Evolutionary conservation across 2,797 vertebrate genomes (phyloP).

Genomic region (Mastacembelus armatus): DNA sequence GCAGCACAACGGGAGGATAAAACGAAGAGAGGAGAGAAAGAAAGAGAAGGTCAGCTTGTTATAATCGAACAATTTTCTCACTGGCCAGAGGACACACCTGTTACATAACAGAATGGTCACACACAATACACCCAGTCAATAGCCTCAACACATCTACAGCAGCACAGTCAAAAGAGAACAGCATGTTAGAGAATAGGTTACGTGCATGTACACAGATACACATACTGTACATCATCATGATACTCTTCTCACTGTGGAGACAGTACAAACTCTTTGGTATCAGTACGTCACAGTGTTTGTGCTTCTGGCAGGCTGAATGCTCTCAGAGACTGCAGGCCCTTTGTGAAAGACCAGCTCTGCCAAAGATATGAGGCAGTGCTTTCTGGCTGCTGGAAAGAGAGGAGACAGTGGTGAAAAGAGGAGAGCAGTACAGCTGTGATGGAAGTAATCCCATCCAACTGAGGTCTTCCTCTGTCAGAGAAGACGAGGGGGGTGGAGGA

Average conservation of each 20-base stretch:
- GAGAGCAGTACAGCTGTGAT: conserved; percentile 57
- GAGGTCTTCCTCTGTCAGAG: conserved; percentile 51
- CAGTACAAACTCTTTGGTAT: conserved; percentile 29
- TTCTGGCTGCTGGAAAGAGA: conserved; percentile 47
- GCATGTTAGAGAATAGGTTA: neutral
- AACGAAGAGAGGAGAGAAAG: neutral
- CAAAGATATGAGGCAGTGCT: conserved; percentile 45
- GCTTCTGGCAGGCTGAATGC: conserved; percentile 33
- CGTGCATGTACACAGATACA: conserved; percentile 1
- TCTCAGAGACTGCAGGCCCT: conserved; percentile 45
- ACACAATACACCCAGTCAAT: conserved; percentile 46
- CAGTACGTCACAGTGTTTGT: conserved; percentile 54
- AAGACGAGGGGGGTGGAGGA: conserved; percentile 34
- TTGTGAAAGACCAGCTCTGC: conserved; percentile 39
- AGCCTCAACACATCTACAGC: conserved; percentile 30
- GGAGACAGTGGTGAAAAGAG: conserved; percentile 40
- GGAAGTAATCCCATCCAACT: conserved; percentile 66
- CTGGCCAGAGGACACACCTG: conserved; percentile 48
- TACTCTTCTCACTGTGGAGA: conserved; percentile 16
- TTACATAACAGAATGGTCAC: conserved; percentile 61
- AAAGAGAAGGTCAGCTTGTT: conserved; percentile 30
- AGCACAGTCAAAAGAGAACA: conserved; percentile 30
- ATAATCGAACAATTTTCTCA: conserved; percentile 50
- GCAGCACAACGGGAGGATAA: neutral
- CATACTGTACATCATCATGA: conserved; percentile 6